A percentile compares a stretch with the other conserved stretches of the same genome.
Conservation (phyloP, 2,888 invertebrate genomes). For the Cephonodes hylas region DNA sequence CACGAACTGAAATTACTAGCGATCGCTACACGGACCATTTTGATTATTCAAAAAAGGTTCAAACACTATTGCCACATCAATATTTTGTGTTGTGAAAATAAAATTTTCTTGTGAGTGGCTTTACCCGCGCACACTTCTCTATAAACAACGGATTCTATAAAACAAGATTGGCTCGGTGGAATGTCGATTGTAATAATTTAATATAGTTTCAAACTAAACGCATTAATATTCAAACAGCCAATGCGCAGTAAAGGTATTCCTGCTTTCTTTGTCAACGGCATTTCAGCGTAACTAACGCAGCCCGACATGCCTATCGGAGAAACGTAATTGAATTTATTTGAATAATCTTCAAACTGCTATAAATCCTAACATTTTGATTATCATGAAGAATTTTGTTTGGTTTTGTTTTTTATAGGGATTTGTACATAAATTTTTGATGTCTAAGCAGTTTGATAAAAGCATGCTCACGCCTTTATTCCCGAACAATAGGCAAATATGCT, state of each 20-base stretch:
- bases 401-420: too few species aligned
- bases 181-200: background rate
- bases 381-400: too few species aligned
- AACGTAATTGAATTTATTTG: background rate
- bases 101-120: too few species aligned
- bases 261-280: background rate
- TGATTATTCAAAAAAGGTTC: too few species aligned
- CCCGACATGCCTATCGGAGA: background rate
- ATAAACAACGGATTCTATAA: background rate
- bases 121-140: background rate
- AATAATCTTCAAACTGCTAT: background rate
- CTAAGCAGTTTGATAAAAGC: too few species aligned
- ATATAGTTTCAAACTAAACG: background rate
- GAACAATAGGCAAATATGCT: too few species aligned
- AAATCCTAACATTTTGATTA: background rate
- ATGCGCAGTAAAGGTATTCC: background rate
- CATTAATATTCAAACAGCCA: background rate
- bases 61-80: too few species aligned
- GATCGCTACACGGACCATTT: too few species aligned
- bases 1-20: too few species aligned
- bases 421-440: too few species aligned
- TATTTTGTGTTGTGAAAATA: too few species aligned
- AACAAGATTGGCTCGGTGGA: background rate
- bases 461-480: too few species aligned
- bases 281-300: background rate